Percentiles rank a stretch among this genome's conserved stretches.
Conservation (phyloP, 2,888 invertebrate species). For the Cephus pygmeus region DNA sequence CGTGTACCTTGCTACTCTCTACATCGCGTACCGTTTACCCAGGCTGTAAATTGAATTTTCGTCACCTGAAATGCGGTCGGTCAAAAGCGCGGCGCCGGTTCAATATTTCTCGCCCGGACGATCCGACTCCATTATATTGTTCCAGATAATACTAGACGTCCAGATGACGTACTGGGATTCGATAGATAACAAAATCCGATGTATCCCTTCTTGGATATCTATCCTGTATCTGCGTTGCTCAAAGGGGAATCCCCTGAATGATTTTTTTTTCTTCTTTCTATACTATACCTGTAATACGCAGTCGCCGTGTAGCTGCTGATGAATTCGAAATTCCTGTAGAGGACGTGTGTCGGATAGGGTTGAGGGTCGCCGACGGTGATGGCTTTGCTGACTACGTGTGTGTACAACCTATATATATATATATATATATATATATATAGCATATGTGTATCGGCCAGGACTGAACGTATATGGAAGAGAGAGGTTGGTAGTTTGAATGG, state of each 20-base stretch:
- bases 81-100: slow-evolving; percentile 43
- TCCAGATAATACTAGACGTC: too few relatives aligned
- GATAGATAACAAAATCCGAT: too few relatives aligned
- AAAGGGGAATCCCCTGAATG: neutral
- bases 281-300: slow-evolving; percentile 47
- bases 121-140: neutral
- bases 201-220: neutral
- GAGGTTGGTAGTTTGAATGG: slow-evolving; percentile 61
- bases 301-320: slow-evolving; percentile 46
- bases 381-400: neutral
- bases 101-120: slow-evolving; percentile 33
- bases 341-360: slow-evolving; percentile 32
- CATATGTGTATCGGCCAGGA: neutral
- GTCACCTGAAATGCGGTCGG: slow-evolving; percentile 46
- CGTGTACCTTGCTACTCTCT: neutral
- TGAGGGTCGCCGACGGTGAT: neutral
- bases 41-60: slow-evolving; percentile 53
- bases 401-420: neutral
- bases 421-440: neutral
- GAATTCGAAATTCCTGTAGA: slow-evolving; percentile 48
- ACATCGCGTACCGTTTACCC: slow-evolving; percentile 33
- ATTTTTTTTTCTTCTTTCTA: neutral
- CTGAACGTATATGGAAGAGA: slow-evolving; percentile 28
- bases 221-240: neutral
- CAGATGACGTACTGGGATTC: too few relatives aligned